These are phyloP conservation scores for Apamea sordens DNA, from an alignment of 2,888 invertebrate species.

Conservation along the genomic window DNA sequence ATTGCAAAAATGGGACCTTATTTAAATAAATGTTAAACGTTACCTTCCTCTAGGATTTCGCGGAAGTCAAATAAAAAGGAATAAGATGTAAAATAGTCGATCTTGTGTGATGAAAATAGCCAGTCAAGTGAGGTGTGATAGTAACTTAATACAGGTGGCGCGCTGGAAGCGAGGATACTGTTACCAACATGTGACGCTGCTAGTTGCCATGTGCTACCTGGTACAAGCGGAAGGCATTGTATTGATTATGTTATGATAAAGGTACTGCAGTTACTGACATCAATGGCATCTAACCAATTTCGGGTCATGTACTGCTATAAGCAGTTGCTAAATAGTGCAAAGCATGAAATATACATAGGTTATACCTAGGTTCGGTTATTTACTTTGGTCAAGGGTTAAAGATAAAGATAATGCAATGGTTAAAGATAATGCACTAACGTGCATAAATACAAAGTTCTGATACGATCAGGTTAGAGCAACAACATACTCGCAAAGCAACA, in stretches of 20 bases:
- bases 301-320: neutral
- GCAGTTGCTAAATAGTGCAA: neutral
- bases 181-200: slow-evolving; percentile 39
- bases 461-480: neutral
- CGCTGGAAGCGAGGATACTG: slow-evolving; percentile 42
- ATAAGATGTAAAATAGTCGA: neutral
- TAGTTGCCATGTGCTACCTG: slow-evolving; percentile 53
- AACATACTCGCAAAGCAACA: neutral
- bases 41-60: neutral
- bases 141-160: slow-evolving; percentile 39
- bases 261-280: neutral
- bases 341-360: neutral
- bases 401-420: too few relatives aligned
- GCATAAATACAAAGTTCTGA: neutral
- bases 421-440: neutral
- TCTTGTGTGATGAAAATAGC: neutral
- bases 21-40: neutral
- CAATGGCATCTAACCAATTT: neutral
- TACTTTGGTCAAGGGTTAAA: neutral
- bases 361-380: neutral
- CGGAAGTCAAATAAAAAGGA: neutral
- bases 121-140: slow-evolving; percentile 58
- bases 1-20: neutral
- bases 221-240: neutral
- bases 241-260: slow-evolving; percentile 6